Percentiles rank a stretch among this genome's conserved stretches.
Evolutionary conservation across 2,797 vertebrate species (phyloP).

Genomic region (Tolypeutes matacus): DNA sequence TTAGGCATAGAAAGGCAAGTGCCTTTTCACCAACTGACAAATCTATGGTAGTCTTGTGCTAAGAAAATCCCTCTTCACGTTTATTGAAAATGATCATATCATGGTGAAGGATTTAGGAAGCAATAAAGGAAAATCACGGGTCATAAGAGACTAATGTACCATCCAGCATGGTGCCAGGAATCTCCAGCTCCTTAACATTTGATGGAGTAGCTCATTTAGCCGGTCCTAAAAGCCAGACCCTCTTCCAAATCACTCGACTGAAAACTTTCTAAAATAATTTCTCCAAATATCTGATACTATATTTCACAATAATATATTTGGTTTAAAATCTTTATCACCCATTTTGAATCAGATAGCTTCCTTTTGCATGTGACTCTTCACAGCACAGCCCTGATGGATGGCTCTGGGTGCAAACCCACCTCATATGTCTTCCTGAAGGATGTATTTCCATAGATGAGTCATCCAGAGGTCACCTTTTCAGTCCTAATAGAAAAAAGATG

Average conservation of each 20-base stretch:
- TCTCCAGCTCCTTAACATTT: neutral
- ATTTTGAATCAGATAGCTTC: neutral
- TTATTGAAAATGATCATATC: neutral
- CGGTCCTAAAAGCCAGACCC: neutral
- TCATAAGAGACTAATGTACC: neutral
- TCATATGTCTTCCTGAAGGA: neutral
- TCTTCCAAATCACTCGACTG: neutral
- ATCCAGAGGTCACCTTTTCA: neutral
- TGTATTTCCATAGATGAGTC: neutral
- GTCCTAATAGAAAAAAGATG: neutral
- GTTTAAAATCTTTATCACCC: neutral
- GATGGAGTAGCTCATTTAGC: neutral
- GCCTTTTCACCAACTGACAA: neutral
- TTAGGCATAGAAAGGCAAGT: neutral
- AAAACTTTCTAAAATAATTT: neutral
- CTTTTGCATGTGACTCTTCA: neutral
- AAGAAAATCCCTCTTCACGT: conserved; percentile 2
- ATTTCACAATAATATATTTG: neutral
- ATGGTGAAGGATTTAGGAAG: neutral
- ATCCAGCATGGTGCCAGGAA: neutral
- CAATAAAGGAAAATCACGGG: neutral
- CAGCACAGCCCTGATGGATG: neutral
- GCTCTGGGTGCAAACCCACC: neutral
- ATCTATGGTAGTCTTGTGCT: neutral
- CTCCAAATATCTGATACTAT: neutral